Conservation (phyloP, 2,888 invertebrate species). For the Stenchaetothrips biformis region DNA sequence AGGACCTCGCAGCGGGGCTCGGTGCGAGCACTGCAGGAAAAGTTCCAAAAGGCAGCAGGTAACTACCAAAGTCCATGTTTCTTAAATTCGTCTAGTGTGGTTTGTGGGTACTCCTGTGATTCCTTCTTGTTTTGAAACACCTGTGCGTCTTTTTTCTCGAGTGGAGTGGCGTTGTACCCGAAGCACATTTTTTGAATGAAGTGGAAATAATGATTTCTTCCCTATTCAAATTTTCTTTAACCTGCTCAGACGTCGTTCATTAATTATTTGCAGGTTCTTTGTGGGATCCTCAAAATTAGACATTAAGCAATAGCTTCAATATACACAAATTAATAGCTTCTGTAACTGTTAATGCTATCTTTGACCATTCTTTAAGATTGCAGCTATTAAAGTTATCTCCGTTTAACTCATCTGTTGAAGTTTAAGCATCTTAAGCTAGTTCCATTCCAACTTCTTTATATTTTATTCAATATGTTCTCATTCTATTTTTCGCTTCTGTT, state of each 20-base stretch:
- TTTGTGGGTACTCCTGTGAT: not conserved
- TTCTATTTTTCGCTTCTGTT: not conserved
- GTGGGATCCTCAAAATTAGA: not conserved
- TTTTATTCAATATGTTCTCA: not conserved
- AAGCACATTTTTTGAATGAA: not conserved
- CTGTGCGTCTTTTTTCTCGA: too few relatives aligned
- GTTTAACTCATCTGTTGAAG: not conserved
- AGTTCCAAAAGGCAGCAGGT: constrained; percentile 67
- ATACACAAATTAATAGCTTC: not conserved
- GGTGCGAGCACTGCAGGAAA: constrained; percentile 72
- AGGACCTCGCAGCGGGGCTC: constrained; percentile 52
- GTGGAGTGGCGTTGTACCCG: too few relatives aligned
- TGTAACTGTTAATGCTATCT: constrained; percentile 11
- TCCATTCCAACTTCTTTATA: too few relatives aligned
- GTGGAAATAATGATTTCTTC: not conserved
- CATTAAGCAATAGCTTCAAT: not conserved
- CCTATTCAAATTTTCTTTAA: not conserved
- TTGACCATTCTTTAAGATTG: not conserved
- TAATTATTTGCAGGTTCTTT: not conserved
- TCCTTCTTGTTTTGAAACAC: not conserved
- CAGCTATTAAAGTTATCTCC: not conserved
- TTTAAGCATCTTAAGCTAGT: not conserved
- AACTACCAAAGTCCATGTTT: constrained; percentile 30
- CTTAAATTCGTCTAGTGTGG: not conserved
- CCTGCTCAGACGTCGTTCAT: not conserved